A percentile compares a stretch with the other conserved stretches of the same genome.
Conservation (phyloP, 2,797 vertebrate genomes). For the Mormyrus proboscirostris region DNA sequence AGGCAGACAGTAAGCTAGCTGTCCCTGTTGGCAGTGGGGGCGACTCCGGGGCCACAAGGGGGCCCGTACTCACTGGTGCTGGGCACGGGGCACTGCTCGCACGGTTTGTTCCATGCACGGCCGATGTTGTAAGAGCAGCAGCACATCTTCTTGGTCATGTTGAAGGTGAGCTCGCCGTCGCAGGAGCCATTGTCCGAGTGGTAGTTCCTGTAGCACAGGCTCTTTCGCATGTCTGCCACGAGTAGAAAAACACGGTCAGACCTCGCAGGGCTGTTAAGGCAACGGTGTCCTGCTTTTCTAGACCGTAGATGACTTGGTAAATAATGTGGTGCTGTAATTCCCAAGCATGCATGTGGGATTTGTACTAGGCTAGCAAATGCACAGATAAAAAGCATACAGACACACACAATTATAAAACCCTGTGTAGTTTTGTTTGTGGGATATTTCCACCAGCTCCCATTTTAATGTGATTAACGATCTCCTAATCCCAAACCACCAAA, state of each 20-base stretch:
- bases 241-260: not conserved
- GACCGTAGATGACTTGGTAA: not conserved
- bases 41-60: not conserved
- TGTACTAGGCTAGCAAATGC: not conserved
- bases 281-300: not conserved
- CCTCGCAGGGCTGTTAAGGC: not conserved
- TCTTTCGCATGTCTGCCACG: slow-evolving; percentile 90
- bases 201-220: slow-evolving; percentile 92
- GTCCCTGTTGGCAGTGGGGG: not conserved
- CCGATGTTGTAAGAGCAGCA: slow-evolving; percentile 98
- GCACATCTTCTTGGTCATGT: slow-evolving; percentile 99
- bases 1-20: not conserved
- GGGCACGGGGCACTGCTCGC: slow-evolving; percentile 86
- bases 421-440: not conserved
- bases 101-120: slow-evolving; percentile 90
- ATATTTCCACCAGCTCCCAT: not conserved
- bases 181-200: slow-evolving; percentile 87
- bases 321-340: not conserved
- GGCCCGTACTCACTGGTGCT: slow-evolving; percentile 72
- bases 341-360: not conserved
- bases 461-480: not conserved
- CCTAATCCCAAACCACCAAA: not conserved
- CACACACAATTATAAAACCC: not conserved
- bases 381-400: not conserved
- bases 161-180: slow-evolving; percentile 87